Base-by-base conservation (phyloP, 2,113 vertebrate species). In the Sylvicapra grimmia region DNA sequence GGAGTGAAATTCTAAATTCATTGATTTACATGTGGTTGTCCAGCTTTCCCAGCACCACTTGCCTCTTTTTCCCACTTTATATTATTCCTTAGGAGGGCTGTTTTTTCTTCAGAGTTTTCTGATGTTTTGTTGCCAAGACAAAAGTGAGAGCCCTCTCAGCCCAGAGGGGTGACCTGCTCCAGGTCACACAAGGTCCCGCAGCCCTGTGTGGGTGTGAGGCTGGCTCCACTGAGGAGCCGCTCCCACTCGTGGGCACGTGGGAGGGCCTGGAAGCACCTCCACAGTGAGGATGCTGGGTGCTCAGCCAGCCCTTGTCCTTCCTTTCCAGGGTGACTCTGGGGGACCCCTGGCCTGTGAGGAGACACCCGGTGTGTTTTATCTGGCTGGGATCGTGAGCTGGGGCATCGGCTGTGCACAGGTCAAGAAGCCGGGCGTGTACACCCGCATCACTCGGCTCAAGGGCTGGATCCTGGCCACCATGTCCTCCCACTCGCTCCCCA, bases 341-440 rank as follows among this genome's bases (percentile, higher is more conserved):
- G 99, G 99, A 0, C 99, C 99, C 44, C 97, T 99, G 98, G 99
- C 99, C 92, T 99, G 99, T 56, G 99, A 99, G 96, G 99, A 99
- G 90, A 98, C 99, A 3, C 99, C 99, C 0, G 99, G 99, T 0
- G 98, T 98, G 93, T 99, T 99, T 94, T 99, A 99, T 53, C 97
- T 99, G 97, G 99, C 99, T 0, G 99, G 99, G 21, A 98, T 99
- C 0, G 99, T 99, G 97, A 99, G 99, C 94, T 99, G 99, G 99
- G 99, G 99, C 0, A 97, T 99, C 1, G 99, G 99, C 82, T 99
- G 99, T 10, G 99, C 99, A 2, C 99, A 99, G 98, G 98, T 99
- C 93, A 99, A 98, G 98, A 99, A 97, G 58, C 99, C 99, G 0
- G 99, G 99, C 0, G 99, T 99, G 77, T 99, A 99, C 83, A 98